Base-by-base conservation (phyloP, 2,888 invertebrate species). In the Ochropacha duplaris region DNA sequence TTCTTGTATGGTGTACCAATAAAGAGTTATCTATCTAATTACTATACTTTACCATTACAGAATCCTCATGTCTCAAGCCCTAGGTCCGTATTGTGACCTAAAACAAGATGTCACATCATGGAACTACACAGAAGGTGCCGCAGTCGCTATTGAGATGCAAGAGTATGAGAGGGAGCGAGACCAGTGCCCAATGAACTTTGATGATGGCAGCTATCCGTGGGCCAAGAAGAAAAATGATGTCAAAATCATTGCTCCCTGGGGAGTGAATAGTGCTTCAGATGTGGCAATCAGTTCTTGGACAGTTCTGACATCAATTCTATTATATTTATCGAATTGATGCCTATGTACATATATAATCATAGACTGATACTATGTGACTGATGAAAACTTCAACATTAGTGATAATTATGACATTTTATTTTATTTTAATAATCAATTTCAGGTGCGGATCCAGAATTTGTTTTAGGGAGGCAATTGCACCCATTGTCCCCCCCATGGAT, bases 121-220 rank as follows among this genome's bases (percentile, higher is more conserved):
- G 94, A 97, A 97, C 84, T 96, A 96, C 75, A 96, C 96, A 0
- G 97, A 98, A 82, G 99, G 99, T 55, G 99, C 99, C 19, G 97
- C 98, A 52, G 98, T 99, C 63, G 96, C 97, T 49, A 89, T 99
- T 19, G 96, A 97, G 77, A 96, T 99, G 95, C 95, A 96, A 67
- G 99, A 98, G 88, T 97, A 97, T 76, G 98, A 98, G 87, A 93
- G 98, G 90, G 97, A 98, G 89, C 95, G 98, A 71, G 99, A 99
- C 92, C 97, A 98, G 78, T 99, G 99, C 84, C 99, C 99, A 0
- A 99, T 99, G 98, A 96, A 97, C 83, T 99, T 99, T 80, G 98
- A 99, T 78, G 98, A 99, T 80, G 99, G 99, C 9, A 92, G 94
- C 50, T 95, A 98, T 88, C 98, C 98, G 0, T 98, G 97, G 97